Conservation (phyloP, 2,113 vertebrate genomes). For the Apistogramma diplotaenia region DNA sequence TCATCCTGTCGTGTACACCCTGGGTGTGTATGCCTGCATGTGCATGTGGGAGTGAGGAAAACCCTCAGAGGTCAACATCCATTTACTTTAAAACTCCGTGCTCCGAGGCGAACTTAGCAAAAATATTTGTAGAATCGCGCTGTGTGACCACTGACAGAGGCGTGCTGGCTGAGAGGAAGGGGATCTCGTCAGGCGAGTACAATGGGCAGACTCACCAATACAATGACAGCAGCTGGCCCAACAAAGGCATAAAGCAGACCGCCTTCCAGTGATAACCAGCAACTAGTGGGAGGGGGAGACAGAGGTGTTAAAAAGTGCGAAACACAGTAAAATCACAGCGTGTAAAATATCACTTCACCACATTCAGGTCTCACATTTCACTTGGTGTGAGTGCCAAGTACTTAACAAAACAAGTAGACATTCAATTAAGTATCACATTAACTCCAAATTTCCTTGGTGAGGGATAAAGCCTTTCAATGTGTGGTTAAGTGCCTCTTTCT, state of each 20-base stretch:
- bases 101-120: not conserved
- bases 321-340: not conserved
- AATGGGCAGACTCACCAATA: conserved; percentile 82
- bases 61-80: conserved; percentile 10
- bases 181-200: not conserved
- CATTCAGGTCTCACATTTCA: not conserved
- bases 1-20: conserved; percentile 25
- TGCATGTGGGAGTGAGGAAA: not conserved
- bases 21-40: not conserved
- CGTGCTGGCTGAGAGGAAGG: not conserved
- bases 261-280: conserved; percentile 93
- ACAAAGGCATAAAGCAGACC: conserved; percentile 94
- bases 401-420: conserved; percentile 16
- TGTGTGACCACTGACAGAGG: not conserved
- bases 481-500: conserved; percentile 16
- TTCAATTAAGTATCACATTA: conserved; percentile 31
- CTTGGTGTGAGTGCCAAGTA: not conserved
- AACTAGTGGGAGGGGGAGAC: conserved; percentile 69
- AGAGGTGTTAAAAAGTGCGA: not conserved
- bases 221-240: conserved; percentile 92
- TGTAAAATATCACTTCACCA: not conserved
- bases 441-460: conserved; percentile 9
- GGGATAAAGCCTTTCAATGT: conserved; percentile 5
- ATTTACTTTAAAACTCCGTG: not conserved
- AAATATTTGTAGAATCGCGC: not conserved